Conservation (phyloP, 2,113 vertebrate genomes). For the Fulmarus glacialis region DNA sequence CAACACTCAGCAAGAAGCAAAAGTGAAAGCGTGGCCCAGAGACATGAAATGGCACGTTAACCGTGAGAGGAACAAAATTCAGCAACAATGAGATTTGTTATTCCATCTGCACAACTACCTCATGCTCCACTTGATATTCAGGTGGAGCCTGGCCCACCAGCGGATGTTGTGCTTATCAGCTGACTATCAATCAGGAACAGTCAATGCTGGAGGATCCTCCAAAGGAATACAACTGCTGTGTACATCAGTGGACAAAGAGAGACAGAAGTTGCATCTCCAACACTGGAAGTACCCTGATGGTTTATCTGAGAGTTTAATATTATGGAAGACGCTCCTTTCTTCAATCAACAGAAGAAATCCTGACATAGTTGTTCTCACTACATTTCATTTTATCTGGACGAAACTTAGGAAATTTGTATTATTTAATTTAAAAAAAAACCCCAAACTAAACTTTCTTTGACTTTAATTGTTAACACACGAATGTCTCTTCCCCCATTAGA, state of each 20-base stretch:
- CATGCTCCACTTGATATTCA: constrained; percentile 84
- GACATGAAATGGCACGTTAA: constrained; percentile 70
- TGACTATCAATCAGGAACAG: constrained; percentile 83
- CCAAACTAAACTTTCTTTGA: background rate
- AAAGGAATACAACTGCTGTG: constrained; percentile 82
- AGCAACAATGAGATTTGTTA: constrained; percentile 72
- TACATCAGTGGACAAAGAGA: constrained; percentile 82
- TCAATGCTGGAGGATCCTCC: constrained; percentile 80
- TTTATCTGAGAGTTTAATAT: background rate
- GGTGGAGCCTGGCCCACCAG: constrained; percentile 78
- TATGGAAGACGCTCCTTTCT: background rate
- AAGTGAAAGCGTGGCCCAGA: constrained; percentile 75
- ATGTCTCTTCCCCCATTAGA: background rate
- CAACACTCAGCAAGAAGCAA: constrained; percentile 71
- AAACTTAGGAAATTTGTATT: background rate
- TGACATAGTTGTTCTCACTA: background rate
- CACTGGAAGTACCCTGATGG: constrained; percentile 83
- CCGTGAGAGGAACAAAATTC: constrained; percentile 68
- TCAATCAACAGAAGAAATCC: background rate
- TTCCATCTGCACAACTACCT: constrained; percentile 73
- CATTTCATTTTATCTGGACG: background rate
- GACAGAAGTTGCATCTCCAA: constrained; percentile 81
- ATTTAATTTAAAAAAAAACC: background rate
- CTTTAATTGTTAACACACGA: background rate
- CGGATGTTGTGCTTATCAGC: constrained; percentile 77